Base-by-base conservation (phyloP, 1,140 invertebrate species). In the Drosophila seguyi region DNA sequence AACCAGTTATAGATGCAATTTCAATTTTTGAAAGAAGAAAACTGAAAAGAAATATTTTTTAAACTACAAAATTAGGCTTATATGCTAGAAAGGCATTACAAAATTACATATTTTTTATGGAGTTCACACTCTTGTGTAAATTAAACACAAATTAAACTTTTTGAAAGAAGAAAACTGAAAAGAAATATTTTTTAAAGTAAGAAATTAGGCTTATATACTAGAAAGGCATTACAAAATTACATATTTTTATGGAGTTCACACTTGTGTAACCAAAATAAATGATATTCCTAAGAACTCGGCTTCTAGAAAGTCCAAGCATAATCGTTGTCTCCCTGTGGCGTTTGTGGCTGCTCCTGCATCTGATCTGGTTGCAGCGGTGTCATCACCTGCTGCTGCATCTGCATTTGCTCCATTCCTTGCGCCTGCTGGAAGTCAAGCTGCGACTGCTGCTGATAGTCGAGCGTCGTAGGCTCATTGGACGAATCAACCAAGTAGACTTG, bases 261-360 rank as follows among this genome's bases (percentile, higher is more conserved):
- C n/a, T 25, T 25, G 25, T 2, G 4, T 25, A 22, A n/a, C 16
- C 20, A 36, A 38, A 22, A 36, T 36, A 36, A 34, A 3, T 6
- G 18, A 10, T 31, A 27, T 16, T 38, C 20, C 7, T 7, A 1
- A 34, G 8, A 18, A 14, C 36, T 16, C 14, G 20, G 5, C 0
- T 36, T n/a, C 29, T 90, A 90, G 27, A 90, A 90, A 25, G 75
- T 90, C 85, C 85, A 90, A 16, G 82, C 91, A 55, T 90, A 90
- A 41, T 92, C 90, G 65, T 80, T 87, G 66, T 92, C 90, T n/a
- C 86, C 83, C 20, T 90, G 90, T 13, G 55, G 75, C 38, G 71
- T 61, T n/a, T 79, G 61, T 27, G 44, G 79, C 6, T 48, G 61
- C 4, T 59, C 53, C 31, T 79, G 79, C 31, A 63, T 45, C 13